These are phyloP conservation scores for Amblyjoppa fuscipennis DNA, from an alignment of 2,888 invertebrate genomes.

Conservation along the genomic window DNA sequence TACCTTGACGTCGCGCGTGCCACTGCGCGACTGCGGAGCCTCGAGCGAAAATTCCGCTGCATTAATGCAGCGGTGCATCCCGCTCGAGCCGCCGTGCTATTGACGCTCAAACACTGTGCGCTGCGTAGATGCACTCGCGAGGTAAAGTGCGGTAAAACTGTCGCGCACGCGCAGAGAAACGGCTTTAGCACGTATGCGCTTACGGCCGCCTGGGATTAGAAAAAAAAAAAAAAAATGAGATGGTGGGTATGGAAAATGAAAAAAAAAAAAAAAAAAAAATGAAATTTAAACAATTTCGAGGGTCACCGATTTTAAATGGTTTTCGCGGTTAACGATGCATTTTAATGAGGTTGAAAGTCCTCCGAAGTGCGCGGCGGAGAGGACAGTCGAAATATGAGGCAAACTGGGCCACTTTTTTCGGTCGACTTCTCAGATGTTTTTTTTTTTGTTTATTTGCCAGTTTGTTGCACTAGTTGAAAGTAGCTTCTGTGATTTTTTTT, in stretches of 20 bases:
- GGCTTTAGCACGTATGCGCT: neutral
- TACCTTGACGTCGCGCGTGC: constrained; percentile 18
- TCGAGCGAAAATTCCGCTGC: constrained; percentile 21
- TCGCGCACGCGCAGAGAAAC: neutral
- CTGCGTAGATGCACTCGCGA: neutral
- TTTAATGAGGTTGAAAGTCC: neutral
- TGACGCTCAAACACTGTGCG: neutral
- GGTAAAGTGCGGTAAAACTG: neutral
- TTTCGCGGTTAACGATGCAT: neutral
- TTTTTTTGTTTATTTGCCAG: no score
- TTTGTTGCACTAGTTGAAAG: no score
- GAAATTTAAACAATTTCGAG: neutral
- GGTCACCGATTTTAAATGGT: neutral
- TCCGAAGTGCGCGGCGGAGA: neutral
- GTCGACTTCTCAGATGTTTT: no score
- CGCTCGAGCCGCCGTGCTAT: neutral
- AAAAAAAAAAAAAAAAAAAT: neutral
- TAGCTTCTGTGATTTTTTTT: no score
- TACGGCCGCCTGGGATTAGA: neutral
- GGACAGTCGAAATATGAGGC: no score
- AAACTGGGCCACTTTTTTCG: no score
- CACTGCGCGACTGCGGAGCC: constrained; percentile 26
- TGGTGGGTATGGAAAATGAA: neutral
- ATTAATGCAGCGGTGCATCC: constrained; percentile 7
- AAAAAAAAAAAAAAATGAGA: neutral